Conservation (phyloP, 92 coral and sea anemone species). For the Epizoanthus ramosus region DNA sequence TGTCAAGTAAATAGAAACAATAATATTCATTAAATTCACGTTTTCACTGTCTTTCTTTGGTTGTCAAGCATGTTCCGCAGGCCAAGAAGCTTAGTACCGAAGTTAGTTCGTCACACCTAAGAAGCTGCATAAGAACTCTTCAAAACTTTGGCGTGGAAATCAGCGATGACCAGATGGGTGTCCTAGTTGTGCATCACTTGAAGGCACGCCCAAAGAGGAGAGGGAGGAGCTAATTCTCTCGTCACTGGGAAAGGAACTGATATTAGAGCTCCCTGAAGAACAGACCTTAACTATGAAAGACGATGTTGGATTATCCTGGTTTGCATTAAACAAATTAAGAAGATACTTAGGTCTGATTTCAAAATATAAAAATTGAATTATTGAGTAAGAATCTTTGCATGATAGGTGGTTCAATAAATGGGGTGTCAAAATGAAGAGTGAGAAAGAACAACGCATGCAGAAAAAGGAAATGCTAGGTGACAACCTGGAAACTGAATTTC, state of each 20-base stretch:
- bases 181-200: conserved; percentile 13
- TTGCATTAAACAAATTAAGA: conserved; percentile 14
- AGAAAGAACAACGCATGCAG: background rate
- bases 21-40: too few relatives aligned
- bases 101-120: background rate
- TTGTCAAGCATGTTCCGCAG: background rate
- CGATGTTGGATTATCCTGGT: conserved; percentile 22
- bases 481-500: background rate
- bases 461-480: conserved; percentile 18
- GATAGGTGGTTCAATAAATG: conserved; percentile 36
- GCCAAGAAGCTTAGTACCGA: background rate
- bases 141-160: background rate
- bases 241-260: background rate
- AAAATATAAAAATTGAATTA: background rate
- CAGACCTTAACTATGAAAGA: background rate
- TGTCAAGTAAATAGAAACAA: too few relatives aligned
- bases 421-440: conserved; percentile 25
- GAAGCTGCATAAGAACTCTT: background rate
- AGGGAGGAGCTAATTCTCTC: conserved; percentile 19
- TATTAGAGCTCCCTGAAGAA: conserved; percentile 18
- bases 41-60: background rate
- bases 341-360: background rate
- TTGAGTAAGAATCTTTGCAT: background rate
- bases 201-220: conserved; percentile 23
- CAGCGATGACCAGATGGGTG: conserved; percentile 25